Base-by-base conservation (phyloP, 2,888 invertebrate genomes). In the Mesodorylaimus sp. region DNA sequence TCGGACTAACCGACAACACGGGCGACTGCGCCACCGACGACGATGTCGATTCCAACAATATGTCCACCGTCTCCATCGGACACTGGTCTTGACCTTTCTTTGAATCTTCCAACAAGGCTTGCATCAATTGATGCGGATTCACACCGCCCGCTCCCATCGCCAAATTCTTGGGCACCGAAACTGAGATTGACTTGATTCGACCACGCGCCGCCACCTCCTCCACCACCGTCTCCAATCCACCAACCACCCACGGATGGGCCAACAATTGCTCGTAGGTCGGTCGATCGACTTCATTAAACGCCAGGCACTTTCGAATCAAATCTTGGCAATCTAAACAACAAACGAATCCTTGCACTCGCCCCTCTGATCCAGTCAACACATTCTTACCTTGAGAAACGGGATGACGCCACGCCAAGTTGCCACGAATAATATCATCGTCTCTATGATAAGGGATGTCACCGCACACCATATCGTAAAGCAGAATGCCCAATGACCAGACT, bases 391-490 rank as follows among this genome's bases (percentile, higher is more conserved):
- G 3, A 19, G 48, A 26, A 48, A 64, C 50, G 51, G 28, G 55
- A 48, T 24, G 10, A 2, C 45, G 21, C 48, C 39, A 70, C 45
- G 58, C 56, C 47, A 69, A 54, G 53, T 66, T 61, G 39, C 65
- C 69, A 21, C 60, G 58, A 16, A 69, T 55, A 53, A 76, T 76
- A 58, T 75, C 73, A 48, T 73, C 71, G 58, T 77, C 76, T 49
- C 70, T 66, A 59, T 76, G 75, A 61, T 75, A 77, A 36, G 77
- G 77, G 59, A 77, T 75, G 65, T 77, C 76, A 19, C 77, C 77
- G 59, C 74, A 75, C 45, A 77, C 74, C 74, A 77, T 75, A 64
- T 77, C 76, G 60, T 70, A 77, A 16, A 77, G 67, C 1, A 77
- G 69, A 54, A 77, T 74, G 42, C 77, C 77, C 50, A 77, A 65